Base-by-base conservation (phyloP, 2,797 vertebrate genomes). In the Syngnathus rostellatus region DNA sequence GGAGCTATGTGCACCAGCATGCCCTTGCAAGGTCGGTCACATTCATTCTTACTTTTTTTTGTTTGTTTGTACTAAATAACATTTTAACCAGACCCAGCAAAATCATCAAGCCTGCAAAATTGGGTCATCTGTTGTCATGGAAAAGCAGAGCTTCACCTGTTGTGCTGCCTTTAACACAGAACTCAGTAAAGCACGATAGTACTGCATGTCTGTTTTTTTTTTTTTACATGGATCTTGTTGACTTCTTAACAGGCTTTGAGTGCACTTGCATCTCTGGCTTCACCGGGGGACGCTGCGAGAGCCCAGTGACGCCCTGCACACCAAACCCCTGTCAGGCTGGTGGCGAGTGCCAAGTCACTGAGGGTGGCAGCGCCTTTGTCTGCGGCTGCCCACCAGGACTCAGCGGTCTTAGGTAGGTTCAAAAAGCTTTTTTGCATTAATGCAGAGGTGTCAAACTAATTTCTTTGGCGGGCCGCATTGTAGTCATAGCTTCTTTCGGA, bases 241-340 rank as follows among this genome's bases (percentile, higher is more conserved):
- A 45, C 53, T 84, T 19, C 63, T 79, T 66, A 72, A 62, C 70
- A 97, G 95, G 93, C 63, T 94, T 94, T 72, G 86, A 86, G 69
- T 99, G 96, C 85, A 93, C 87, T 88, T 98, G 96, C 86, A 90
- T 89, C 8, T 83, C 91, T 46, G 92, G 94, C 72, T 98, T 93
- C 89, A 96, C 94, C 0, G 97, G 97, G 55, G 92, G 88, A 77
- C 93, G 93, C 74, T 99, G 97, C 89, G 96, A 99, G 83, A 87
- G 87, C 0, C 92, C 93, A 81, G 84, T 97, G 77, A 95, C 95
- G 8, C 91, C 93, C 75, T 99, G 97, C 83, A 90, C 92, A 83
- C 93, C 95, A 60, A 95, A 94, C 76, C 96, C 96, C 2, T 99
- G 97, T 79, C 92, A 88, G 80, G 96, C 97, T 0, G 94, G 91